A percentile compares a stretch with the other conserved stretches of the same genome.
phyloP scores from a whole-genome alignment of 2,113 vertebrate species.

The Leucopsar rothschildi region DNA sequence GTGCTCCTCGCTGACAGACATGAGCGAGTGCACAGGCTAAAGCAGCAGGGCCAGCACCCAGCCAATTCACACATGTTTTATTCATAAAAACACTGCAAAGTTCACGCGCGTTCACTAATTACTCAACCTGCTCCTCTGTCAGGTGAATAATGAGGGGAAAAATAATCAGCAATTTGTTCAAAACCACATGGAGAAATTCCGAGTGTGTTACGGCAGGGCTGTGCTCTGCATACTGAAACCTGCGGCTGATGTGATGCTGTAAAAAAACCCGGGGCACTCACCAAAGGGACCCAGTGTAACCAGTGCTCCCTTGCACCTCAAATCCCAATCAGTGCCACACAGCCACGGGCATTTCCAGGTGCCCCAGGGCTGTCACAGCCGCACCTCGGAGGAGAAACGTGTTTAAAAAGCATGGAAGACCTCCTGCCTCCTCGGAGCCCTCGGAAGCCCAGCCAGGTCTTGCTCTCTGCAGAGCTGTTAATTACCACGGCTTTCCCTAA shows the following conservation, averaged over 20 bases:
- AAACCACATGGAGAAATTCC: background rate
- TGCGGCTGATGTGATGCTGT: rapidly evolving
- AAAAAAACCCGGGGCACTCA: rapidly evolving
- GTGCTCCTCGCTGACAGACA: background rate
- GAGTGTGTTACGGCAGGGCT: background rate
- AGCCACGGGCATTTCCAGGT: background rate
- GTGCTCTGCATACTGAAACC: background rate
- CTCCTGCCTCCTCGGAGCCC: background rate
- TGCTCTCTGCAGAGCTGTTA: background rate
- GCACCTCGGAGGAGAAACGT: rapidly evolving
- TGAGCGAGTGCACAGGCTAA: background rate
- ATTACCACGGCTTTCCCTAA: background rate
- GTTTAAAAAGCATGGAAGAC: background rate
- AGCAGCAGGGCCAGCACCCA: background rate
- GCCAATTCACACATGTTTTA: background rate
- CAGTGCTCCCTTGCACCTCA: rapidly evolving
- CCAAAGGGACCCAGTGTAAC: rapidly evolving
- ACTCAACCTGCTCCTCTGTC: conserved; percentile 17
- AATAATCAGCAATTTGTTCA: conserved; percentile 6
- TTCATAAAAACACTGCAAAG: background rate
- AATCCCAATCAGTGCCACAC: background rate
- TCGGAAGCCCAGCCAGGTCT: background rate
- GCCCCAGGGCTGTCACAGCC: background rate
- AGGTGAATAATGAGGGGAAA: conserved; percentile 41
- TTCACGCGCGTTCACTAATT: background rate